These are phyloP conservation scores for Mayetiola destructor DNA, from an alignment of 2,888 invertebrate species.

Conservation along the genomic window DNA sequence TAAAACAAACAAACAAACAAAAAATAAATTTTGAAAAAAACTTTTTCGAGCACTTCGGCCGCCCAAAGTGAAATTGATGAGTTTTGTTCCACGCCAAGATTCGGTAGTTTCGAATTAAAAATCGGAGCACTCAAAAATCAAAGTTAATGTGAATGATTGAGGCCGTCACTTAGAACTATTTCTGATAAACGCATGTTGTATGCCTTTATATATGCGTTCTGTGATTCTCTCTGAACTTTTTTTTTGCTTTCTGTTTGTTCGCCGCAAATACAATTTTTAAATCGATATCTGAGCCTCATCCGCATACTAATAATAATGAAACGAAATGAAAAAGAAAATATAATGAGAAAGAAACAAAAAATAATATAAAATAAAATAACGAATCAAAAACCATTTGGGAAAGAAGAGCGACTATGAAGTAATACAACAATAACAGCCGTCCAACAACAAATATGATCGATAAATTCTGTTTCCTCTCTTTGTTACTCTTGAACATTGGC, in stretches of 20 bases:
- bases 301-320: background rate
- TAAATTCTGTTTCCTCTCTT: constrained; percentile 1
- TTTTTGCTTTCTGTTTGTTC: background rate
- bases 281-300: constrained; percentile 10
- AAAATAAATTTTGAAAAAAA: no score
- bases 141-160: background rate
- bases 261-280: background rate
- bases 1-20: no score
- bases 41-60: no score
- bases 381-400: no score
- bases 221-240: background rate
- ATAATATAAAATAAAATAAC: no score
- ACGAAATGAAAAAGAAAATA: no score
- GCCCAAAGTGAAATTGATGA: no score
- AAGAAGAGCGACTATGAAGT: constrained; percentile 6
- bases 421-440: no score
- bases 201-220: constrained; percentile 3
- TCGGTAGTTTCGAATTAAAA: no score
- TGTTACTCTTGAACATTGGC: background rate
- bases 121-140: no score
- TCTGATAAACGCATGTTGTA: background rate
- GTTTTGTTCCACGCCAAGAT: no score
- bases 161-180: constrained; percentile 3
- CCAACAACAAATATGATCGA: constrained; percentile 7
- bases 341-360: no score